Evolutionary conservation across 2,113 vertebrate genomes (phyloP), one percentile per base, ranked within the genome.

Genomic region (Ornithorhynchus anatinus): DNA sequence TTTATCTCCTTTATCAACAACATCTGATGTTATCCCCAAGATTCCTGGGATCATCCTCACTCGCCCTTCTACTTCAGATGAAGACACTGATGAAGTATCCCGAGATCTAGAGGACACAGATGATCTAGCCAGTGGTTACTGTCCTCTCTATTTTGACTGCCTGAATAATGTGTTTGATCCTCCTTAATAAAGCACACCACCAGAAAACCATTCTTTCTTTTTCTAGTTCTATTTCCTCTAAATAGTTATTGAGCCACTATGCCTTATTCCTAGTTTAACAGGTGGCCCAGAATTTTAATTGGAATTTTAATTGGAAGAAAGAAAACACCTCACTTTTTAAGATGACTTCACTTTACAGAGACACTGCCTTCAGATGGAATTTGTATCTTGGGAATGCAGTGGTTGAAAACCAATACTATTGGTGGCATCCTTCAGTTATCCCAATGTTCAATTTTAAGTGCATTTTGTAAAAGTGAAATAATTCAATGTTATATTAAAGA

Each of bases 11-110:
- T 61, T 72, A 32, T 77, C 42, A 81, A 33, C 42, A 65, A 50
- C 64, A 51, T 83, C 61, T 81, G 1, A 0, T 76, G 10, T 80
- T 60, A 65, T 77, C 38, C 64, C 75, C 56, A 88, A 96, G 95
- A 94, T 96, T 80, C 94, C 95, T 50, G 80, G 85, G 67, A 94
- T 97, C 82, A 92, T 96, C 84, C 91, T 97, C 76, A 96, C 92
- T 3, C 89, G 89, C 73, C 94, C 96, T 45, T 96, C 91, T 2
- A 95, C 94, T 85, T 97, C 94, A 2, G 93, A 95, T 69, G 94
- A 97, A 62, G 94, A 96, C 16, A 81, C 81, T 0, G 92, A 95
- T 66, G 89, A 91, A 56, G 62, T 91, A 74, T 89, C 89, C 37
- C 91, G 88, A 48, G 91, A 87, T 10, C 81, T 80, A 0, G 76